A percentile compares a stretch with the other conserved stretches of the same genome.
Evolutionary conservation across 2,797 vertebrate genomes (phyloP).

Genomic region (Danionella dracula): DNA sequence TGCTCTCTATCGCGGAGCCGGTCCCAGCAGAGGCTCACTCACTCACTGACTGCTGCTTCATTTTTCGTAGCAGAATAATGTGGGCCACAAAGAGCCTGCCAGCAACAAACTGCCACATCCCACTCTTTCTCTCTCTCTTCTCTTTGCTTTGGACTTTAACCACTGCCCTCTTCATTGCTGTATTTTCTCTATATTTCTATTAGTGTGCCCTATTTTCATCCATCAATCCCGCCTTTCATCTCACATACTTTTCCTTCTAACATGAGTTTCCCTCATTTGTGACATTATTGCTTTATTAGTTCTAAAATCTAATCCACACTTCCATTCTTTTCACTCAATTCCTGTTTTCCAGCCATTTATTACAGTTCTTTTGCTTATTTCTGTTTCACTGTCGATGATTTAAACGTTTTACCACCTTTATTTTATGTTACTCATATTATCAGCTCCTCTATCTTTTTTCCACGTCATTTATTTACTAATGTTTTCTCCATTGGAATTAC

Average conservation of each 20-base stretch:
- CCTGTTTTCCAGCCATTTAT: background rate
- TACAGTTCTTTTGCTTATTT: no score
- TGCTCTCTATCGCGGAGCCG: slow-evolving; percentile 39
- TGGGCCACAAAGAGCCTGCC: slow-evolving; percentile 41
- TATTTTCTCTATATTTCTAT: background rate
- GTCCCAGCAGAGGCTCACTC: slow-evolving; percentile 36
- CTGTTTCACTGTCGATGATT: no score
- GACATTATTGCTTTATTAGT: background rate
- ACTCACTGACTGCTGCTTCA: slow-evolving; percentile 27
- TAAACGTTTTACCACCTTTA: no score
- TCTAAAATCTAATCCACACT: background rate
- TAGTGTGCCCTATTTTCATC: background rate
- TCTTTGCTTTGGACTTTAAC: background rate
- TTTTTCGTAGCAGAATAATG: slow-evolving; percentile 48
- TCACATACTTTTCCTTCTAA: background rate
- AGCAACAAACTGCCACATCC: slow-evolving; percentile 23
- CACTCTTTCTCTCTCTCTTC: background rate
- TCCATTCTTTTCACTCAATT: background rate
- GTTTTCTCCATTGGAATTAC: no score
- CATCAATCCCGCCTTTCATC: background rate
- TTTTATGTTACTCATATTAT: no score
- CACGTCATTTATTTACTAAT: no score
- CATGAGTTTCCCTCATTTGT: background rate
- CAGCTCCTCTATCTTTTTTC: no score
- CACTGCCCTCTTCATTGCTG: slow-evolving; percentile 6